These are phyloP conservation scores for Rhinolophus sinicus DNA, from an alignment of 2,113 vertebrate species.

Conservation along the genomic window DNA sequence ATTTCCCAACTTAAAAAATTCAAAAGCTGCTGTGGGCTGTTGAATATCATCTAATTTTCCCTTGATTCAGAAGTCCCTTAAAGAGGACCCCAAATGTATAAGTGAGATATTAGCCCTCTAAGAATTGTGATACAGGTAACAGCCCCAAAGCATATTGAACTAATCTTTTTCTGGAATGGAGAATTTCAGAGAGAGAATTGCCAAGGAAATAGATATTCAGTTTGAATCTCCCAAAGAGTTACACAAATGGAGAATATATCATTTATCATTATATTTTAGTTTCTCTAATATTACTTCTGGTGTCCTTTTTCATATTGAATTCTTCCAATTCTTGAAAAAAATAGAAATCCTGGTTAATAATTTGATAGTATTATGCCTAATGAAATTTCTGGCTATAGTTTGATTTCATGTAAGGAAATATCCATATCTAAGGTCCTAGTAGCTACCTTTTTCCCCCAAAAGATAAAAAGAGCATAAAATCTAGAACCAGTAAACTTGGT, in stretches of 20 bases:
- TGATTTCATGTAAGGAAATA: background rate
- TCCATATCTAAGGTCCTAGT: background rate
- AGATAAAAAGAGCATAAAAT: background rate
- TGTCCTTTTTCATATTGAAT: background rate
- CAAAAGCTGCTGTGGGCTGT: background rate
- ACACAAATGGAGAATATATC: background rate
- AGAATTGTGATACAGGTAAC: background rate
- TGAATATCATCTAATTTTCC: slow-evolving; percentile 9
- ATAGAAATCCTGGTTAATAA: slow-evolving; percentile 20
- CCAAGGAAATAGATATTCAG: background rate
- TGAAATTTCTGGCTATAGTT: slow-evolving; percentile 32
- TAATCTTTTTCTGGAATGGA: background rate
- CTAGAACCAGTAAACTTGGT: background rate
- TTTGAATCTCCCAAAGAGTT: slow-evolving; percentile 30
- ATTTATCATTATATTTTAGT: slow-evolving; percentile 21
- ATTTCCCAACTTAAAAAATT: slow-evolving; percentile 25
- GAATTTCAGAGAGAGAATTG: slow-evolving; percentile 8
- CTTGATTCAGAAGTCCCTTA: background rate
- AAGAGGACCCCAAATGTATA: background rate
- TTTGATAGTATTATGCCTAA: background rate
- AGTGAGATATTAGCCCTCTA: background rate
- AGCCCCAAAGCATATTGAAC: background rate
- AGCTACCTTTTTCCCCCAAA: slow-evolving; percentile 24
- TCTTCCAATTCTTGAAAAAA: slow-evolving; percentile 35
- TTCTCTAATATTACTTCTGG: slow-evolving; percentile 40